Evolutionary conservation across 2,888 invertebrate genomes (phyloP), one percentile per base, ranked within the genome.

Genomic region (Lutraria lutraria): DNA sequence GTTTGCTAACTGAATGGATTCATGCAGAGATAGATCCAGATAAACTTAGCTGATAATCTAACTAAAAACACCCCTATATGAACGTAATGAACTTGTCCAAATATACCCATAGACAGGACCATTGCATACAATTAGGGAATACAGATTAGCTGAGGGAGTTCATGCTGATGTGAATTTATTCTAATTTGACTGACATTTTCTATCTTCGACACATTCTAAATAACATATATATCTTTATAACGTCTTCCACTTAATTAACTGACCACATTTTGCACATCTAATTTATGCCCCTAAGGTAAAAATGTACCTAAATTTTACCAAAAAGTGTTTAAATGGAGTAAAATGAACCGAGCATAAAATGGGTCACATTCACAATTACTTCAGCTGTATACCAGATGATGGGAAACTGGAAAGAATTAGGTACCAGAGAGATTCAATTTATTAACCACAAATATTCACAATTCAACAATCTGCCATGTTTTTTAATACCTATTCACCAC

Each of bases 1-100:
- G 31, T 76, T 76, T 76, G 76, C 19, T 76, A 19, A 76, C 34
- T 76, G 76, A 76, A 76, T 76, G 29, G 76, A 76, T 76, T 76
- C 76, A 76, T 19, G 31, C 76, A 19, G 31, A 31, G 76, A 76
- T 76, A 76, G 76, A 76, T 76, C 34, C 0, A 76, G 76, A 76
- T 76, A 76, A 76, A 76, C 34, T 15, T 15, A 76, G 1, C 31
- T 12, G 34, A 25, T 76, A 76, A 76, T 19, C 16, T 34, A 34
- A 13, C 31, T 31, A 76, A 76, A 76, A 76, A 76, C 76, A 76
- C 76, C 76, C 76, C 25, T 31, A 31, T 16, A 34, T 76, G 19
- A 76, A 76, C 34, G 31, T 76, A 76, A 31, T 76, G 76, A 31
- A 76, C 76, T 34, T 15, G 76, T 76, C 76, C 25, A 76, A 31